These are phyloP conservation scores for Leptobrachium ailaonicum DNA, from an alignment of 2,113 vertebrate genomes.

Conservation along the genomic window DNA sequence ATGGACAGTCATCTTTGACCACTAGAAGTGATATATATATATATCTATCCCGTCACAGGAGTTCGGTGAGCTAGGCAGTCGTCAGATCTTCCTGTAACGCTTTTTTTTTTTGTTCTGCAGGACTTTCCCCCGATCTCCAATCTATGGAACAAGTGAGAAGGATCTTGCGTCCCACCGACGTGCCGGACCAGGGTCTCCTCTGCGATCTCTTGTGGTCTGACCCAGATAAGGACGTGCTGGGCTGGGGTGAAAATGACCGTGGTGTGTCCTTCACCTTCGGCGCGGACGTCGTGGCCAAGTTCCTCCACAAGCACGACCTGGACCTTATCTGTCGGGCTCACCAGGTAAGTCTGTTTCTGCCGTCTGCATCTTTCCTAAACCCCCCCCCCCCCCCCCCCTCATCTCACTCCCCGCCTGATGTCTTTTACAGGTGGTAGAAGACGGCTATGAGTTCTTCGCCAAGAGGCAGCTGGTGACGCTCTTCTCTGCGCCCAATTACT, in stretches of 20 bases:
- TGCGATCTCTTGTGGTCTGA: conserved; percentile 95
- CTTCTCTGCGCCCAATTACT: conserved; percentile 96
- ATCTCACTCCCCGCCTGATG: neutral
- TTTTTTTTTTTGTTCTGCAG: conserved; percentile 52
- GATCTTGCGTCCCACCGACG: conserved; percentile 94
- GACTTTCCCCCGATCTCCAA: conserved; percentile 90
- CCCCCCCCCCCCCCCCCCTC: too few species aligned
- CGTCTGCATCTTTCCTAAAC: neutral
- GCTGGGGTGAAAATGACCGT: conserved; percentile 95
- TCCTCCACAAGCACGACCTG: conserved; percentile 95
- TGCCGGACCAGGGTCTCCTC: conserved; percentile 93
- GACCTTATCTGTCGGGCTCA: conserved; percentile 96
- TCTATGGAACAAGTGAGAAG: conserved; percentile 96
- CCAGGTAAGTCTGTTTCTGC: conserved; percentile 71
- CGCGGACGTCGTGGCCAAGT: conserved; percentile 93
- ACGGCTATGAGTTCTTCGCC: conserved; percentile 95
- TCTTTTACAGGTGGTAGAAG: conserved; percentile 84
- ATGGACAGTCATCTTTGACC: neutral
- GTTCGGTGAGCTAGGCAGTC: too few species aligned
- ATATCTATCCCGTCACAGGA: too few species aligned
- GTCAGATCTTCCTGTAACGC: too few species aligned
- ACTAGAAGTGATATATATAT: neutral
- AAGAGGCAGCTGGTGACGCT: conserved; percentile 95
- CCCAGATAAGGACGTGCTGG: conserved; percentile 93
- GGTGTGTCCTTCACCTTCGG: conserved; percentile 96